These are phyloP conservation scores for Pachyseris speciosa DNA, from an alignment of 64 coral and sea anemone species.

Conservation along the genomic window DNA sequence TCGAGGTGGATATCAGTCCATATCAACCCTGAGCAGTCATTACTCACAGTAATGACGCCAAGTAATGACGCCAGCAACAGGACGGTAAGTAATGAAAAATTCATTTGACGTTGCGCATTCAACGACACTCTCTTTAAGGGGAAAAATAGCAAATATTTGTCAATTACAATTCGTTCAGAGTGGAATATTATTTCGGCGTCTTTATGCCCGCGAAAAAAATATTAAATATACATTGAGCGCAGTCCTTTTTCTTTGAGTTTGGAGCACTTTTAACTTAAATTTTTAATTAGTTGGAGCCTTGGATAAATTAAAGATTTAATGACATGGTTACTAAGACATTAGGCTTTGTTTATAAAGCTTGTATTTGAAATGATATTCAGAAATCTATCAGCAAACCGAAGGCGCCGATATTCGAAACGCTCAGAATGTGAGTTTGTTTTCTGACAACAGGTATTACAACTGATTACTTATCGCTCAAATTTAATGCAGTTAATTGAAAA, in stretches of 20 bases:
- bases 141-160: slow-evolving; percentile 13
- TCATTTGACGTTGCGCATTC: not conserved
- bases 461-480: not conserved
- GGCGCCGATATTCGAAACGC: not conserved
- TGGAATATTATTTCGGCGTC: slow-evolving; percentile 11
- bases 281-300: not conserved
- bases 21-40: not conserved
- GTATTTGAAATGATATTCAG: not conserved
- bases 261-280: slow-evolving; percentile 1
- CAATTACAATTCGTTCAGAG: not conserved
- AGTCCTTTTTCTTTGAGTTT: not conserved
- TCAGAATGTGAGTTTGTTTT: not conserved
- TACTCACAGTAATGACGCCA: not conserved
- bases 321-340: not conserved
- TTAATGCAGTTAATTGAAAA: not conserved
- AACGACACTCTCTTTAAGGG: not conserved
- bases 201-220: not conserved
- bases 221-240: not conserved
- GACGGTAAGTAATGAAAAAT: not conserved
- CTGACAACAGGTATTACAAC: not conserved
- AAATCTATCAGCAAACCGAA: not conserved
- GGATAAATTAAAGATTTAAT: not conserved
- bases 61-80: too few species aligned
- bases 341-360: not conserved
- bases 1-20: not conserved